Base-by-base conservation (phyloP, 2,888 invertebrate genomes). In the Scaptomyza parva region DNA sequence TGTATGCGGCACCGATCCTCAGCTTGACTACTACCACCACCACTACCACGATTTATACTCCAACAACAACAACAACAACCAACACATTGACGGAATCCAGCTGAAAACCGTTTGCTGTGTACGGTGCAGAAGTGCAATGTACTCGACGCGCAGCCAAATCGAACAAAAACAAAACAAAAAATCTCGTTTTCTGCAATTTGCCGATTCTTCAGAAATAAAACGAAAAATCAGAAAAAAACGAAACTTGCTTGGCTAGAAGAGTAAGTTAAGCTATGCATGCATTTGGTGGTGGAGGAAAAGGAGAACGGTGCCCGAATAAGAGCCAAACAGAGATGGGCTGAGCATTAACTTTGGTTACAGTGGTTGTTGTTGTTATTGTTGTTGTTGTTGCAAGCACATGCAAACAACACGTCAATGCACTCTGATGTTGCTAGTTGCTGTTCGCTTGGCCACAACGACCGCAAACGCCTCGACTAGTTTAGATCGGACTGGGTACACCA, bases 391-490 rank as follows among this genome's bases (percentile, higher is more conserved):
- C 63, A 45, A 58, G 67, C 78, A 68, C 82, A 85, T 79, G 82
- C 85, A 82, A 85, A 85, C 75, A 75, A 75, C 77, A 79, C 82
- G 82, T 85, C 85, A 85, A 83, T 85, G 83, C 76, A 80, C 80
- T 83, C 79, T 77, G 71, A 52, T 60, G 65, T 64, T 63, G 54
- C 28, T 53, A 51, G 67, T 33, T 45, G 54, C n/a, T 17, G 33
- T 43, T 59, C 20, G 22, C 48, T 50, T 68, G 69, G 78, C 80
- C 72, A 77, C 57, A 47, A 41, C 67, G 57, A 68, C 76, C 84
- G 78, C 76, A 81, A 37, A 81, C 85, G 81, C 84, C 85, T 81
- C 85, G 82, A 82, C 81, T 82, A 82, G 86, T 82, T 85, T 82
- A 81, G 82, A 82, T 82, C 79, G 82, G 74, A 68, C 78, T 57